phyloP scores from a whole-genome alignment of 64 coral and sea anemone species.

The Trachythela sp. region DNA sequence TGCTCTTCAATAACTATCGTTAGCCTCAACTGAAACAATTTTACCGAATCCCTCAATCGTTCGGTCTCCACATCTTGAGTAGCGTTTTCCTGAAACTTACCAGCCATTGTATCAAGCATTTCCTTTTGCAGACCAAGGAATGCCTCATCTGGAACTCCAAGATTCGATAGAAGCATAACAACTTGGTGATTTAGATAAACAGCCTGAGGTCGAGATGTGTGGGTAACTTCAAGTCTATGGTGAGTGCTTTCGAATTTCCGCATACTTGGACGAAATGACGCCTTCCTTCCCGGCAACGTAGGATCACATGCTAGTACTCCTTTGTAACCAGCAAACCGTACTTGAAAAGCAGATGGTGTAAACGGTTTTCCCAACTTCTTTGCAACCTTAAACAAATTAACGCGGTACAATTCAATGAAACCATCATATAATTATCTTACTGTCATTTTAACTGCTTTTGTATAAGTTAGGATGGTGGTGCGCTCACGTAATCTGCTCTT shows the following conservation, averaged over 20 bases:
- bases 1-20: no score
- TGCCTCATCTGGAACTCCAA: constrained; percentile 72
- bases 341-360: constrained; percentile 73
- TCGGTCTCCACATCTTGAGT: no score
- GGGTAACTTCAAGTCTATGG: constrained; percentile 61
- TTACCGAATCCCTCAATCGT: no score
- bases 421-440: neutral
- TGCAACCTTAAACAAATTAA: constrained; percentile 39
- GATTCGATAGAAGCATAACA: constrained; percentile 68
- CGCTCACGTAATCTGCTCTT: no score
- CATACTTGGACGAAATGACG: constrained; percentile 64
- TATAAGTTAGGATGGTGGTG: no score
- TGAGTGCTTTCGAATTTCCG: constrained; percentile 63
- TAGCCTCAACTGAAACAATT: no score
- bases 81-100: constrained; percentile 10
- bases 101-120: constrained; percentile 71
- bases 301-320: constrained; percentile 70
- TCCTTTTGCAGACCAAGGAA: constrained; percentile 74
- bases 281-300: constrained; percentile 40
- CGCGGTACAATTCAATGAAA: neutral
- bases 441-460: no score
- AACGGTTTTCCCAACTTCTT: constrained; percentile 50
- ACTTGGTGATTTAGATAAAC: constrained; percentile 85
- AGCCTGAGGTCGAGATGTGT: constrained; percentile 33
- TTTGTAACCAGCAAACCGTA: constrained; percentile 75